phyloP scores from a whole-genome alignment of 2,797 vertebrate genomes.

The Chrysocyon brachyurus region DNA sequence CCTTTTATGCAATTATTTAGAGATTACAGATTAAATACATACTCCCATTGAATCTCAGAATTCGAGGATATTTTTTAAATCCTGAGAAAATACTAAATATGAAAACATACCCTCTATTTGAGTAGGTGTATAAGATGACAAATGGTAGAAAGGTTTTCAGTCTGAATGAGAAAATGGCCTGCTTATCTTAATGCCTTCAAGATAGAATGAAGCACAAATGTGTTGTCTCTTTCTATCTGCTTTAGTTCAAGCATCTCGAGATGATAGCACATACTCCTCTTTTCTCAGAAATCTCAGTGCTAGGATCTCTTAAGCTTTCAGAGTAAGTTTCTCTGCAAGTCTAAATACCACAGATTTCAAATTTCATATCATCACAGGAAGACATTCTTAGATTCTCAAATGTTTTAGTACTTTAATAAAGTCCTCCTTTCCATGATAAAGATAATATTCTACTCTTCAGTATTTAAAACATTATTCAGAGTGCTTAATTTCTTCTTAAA shows the following conservation, averaged over 20 bases:
- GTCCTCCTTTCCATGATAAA: neutral
- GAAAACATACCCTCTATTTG: slow-evolving; percentile 1
- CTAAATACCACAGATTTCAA: neutral
- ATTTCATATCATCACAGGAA: neutral
- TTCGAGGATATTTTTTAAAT: neutral
- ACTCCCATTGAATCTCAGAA: neutral
- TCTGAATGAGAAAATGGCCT: neutral
- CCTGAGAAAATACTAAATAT: neutral
- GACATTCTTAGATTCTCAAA: neutral
- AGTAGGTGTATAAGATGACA: neutral
- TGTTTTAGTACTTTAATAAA: neutral
- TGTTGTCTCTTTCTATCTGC: neutral
- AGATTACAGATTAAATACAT: slow-evolving; percentile 36
- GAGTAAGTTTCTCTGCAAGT: neutral
- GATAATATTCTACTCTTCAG: neutral
- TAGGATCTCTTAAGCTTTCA: neutral
- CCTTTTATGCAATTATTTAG: neutral
- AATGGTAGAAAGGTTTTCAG: neutral
- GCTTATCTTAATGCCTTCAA: neutral
- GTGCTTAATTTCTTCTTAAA: neutral
- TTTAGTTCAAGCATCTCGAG: neutral
- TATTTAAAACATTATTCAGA: slow-evolving; percentile 43
- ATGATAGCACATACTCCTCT: neutral
- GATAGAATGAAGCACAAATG: neutral
- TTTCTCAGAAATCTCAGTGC: neutral